These are phyloP conservation scores for Neodon shergylaensis DNA, from an alignment of 2,113 vertebrate species.

Conservation along the genomic window DNA sequence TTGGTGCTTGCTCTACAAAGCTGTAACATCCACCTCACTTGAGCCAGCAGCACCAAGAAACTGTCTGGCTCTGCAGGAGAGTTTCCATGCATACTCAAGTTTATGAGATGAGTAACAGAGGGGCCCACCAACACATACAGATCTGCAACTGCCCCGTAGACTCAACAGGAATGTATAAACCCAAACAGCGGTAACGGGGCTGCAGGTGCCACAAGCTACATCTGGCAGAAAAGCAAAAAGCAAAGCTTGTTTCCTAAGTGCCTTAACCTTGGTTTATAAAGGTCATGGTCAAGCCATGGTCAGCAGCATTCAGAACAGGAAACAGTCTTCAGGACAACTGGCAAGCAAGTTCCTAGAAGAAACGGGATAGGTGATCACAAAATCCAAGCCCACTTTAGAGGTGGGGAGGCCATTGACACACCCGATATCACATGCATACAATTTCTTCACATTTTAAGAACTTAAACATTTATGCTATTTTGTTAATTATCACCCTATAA, in stretches of 20 bases:
- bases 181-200: neutral
- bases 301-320: neutral
- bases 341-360: slow-evolving; percentile 17
- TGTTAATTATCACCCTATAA: slow-evolving; percentile 41
- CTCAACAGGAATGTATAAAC: neutral
- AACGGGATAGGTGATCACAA: neutral
- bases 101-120: neutral
- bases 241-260: neutral
- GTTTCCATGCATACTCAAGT: neutral
- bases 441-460: slow-evolving; percentile 15
- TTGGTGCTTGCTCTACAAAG: neutral
- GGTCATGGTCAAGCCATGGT: neutral
- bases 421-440: neutral
- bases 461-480: neutral
- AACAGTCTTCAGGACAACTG: neutral
- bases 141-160: neutral
- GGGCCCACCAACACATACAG: neutral
- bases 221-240: neutral
- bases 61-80: neutral
- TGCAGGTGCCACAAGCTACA: neutral
- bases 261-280: neutral
- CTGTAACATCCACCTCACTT: neutral
- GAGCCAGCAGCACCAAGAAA: neutral
- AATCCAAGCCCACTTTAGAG: neutral
- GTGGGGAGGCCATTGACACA: neutral